These are phyloP conservation scores for Tauraco erythrolophus DNA, from an alignment of 2,113 vertebrate genomes.

Conservation along the genomic window DNA sequence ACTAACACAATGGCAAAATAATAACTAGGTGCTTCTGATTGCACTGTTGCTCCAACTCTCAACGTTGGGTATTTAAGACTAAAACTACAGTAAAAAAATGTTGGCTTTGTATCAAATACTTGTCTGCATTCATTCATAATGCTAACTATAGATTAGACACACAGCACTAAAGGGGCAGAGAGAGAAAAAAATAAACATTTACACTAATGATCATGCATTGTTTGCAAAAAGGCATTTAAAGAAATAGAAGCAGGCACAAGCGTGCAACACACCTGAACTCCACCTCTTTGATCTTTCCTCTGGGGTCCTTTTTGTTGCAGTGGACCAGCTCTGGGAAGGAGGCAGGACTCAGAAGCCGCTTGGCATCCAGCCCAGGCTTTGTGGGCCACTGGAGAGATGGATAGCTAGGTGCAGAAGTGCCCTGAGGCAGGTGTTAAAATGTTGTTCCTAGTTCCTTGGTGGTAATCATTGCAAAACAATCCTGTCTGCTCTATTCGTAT, in stretches of 20 bases:
- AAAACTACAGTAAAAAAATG: conserved; percentile 66
- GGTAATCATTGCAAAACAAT: conserved; percentile 79
- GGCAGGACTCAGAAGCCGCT: conserved; percentile 70
- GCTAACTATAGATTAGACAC: conserved; percentile 50
- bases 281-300: conserved; percentile 17
- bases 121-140: conserved; percentile 66
- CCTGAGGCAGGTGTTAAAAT: conserved; percentile 85
- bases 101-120: conserved; percentile 73
- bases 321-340: conserved; percentile 61
- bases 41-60: conserved; percentile 28
- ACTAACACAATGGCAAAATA: background rate
- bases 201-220: background rate
- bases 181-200: background rate
- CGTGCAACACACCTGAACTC: conserved; percentile 4
- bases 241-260: background rate
- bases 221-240: background rate
- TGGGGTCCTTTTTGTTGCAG: conserved; percentile 62
- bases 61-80: conserved; percentile 47
- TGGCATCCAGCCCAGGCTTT: conserved; percentile 80
- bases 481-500: conserved; percentile 74
- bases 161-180: conserved; percentile 14
- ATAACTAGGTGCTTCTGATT: background rate
- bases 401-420: conserved; percentile 77
- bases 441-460: conserved; percentile 78
- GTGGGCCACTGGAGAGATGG: conserved; percentile 77